Evolutionary conservation across 2,797 vertebrate genomes (phyloP), one percentile per base, ranked within the genome.

Genomic region (Malurus splendens): DNA sequence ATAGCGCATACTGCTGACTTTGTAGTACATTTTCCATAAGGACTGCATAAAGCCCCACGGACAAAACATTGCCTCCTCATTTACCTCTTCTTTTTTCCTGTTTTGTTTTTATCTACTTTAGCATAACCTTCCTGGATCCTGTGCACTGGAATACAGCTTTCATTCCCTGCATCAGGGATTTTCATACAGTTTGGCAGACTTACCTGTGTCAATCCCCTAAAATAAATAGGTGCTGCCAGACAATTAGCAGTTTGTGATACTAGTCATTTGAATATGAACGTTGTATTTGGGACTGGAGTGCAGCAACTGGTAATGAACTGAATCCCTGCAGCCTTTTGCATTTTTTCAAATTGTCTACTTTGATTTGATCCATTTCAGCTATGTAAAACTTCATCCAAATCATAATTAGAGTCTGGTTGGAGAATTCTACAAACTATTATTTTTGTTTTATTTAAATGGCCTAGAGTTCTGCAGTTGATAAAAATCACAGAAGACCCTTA

Each of bases 191-290:
- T 94, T 90, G 83, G 76, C 89, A 94, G 55, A 93, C 66, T 78
- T 38, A 82, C 57, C 45, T 91, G 32, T 73, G 80, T 82, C 89
- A 93, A 65, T 56, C 54, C 80, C 77, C 68, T 88, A 85, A 79
- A 96, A 71, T 95, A 93, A 82, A 25, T 39, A 91, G 44, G 55
- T 82, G 62, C 61, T 95, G 84, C 84, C 89, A 95, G 91, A 91
- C 66, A 95, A 93, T 92, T 92, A 95, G 84, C 61, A 92, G 86
- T 85, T 78, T 83, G 77, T 84, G 24, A 54, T 48, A 91, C 71
- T 90, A 95, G 70, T 88, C 71, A 74, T 90, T 93, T 92, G 89
- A 90, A 91, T 92, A 93, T 48, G 89, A 80, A 87, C 41, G 85
- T 41, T 84, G 54, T 82, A 77, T 74, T 91, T 41, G 25, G 71